Conservation (phyloP, 2,888 invertebrate species). For the Helicoverpa assulta region DNA sequence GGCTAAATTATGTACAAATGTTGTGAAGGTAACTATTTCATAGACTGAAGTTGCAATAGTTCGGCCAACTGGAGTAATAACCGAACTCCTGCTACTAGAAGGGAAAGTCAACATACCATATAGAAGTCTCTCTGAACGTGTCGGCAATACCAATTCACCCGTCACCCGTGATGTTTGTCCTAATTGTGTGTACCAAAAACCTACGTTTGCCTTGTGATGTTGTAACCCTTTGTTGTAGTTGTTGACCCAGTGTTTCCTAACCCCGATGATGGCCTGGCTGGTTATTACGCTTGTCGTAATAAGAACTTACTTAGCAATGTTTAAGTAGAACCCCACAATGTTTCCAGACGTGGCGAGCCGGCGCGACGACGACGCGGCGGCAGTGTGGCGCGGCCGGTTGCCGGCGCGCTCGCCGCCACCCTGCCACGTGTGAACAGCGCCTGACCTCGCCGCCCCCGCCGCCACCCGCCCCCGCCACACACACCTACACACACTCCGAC, state of each 20-base stretch:
- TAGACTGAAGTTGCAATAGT: no score
- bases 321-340: constrained; percentile 41
- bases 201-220: constrained; percentile 23
- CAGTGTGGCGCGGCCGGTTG: constrained; percentile 82
- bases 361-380: constrained; percentile 71
- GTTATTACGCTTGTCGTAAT: constrained; percentile 21
- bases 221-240: constrained; percentile 22
- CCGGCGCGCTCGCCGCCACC: constrained; percentile 83
- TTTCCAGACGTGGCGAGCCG: constrained; percentile 84
- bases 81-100: no score
- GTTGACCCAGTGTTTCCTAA: constrained; percentile 25
- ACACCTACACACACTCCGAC: constrained; percentile 61
- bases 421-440: constrained; percentile 79
- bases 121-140: constrained; percentile 32
- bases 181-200: constrained; percentile 19
- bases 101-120: background rate
- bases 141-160: constrained; percentile 1
- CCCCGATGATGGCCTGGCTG: constrained; percentile 56
- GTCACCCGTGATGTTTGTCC: constrained; percentile 13
- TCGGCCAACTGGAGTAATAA: no score
- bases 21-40: no score
- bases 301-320: constrained; percentile 35
- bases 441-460: constrained; percentile 46
- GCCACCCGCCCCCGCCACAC: constrained; percentile 50
- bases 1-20: no score